Conservation (phyloP, 2,113 vertebrate genomes). For the Percopsis transmontana region DNA sequence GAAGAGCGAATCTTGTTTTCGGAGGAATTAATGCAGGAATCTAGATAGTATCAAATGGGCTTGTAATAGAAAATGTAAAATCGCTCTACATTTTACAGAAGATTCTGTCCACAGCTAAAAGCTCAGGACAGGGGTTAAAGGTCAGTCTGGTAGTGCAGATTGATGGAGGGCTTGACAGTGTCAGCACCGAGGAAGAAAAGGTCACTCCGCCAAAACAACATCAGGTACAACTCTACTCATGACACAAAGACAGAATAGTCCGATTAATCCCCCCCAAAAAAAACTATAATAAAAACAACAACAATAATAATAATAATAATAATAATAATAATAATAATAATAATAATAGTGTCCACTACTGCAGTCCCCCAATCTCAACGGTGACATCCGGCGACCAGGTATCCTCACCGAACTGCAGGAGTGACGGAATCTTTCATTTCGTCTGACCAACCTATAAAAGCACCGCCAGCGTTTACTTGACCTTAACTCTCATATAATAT, state of each 20-base stretch:
- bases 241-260: constrained; percentile 21
- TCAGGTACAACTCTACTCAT: not conserved
- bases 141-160: constrained; percentile 1
- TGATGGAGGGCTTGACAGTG: constrained; percentile 12
- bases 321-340: constrained; percentile 1
- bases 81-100: constrained; percentile 31
- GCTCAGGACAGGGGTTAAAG: constrained; percentile 24
- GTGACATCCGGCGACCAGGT: too few species aligned
- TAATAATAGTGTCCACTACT: constrained; percentile 4
- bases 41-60: too few species aligned
- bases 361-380: not conserved
- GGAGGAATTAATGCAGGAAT: too few species aligned
- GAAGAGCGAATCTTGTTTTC: too few species aligned
- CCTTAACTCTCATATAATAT: too few species aligned
- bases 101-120: constrained; percentile 36
- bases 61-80: constrained; percentile 7
- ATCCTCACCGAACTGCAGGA: too few species aligned
- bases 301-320: not conserved
- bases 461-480: too few species aligned
- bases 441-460: too few species aligned
- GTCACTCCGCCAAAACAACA: constrained; percentile 20
- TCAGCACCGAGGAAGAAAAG: constrained; percentile 29
- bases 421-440: too few species aligned
- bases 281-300: too few species aligned
- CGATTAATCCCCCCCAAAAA: constrained; percentile 7